Conservation (phyloP, 2,888 invertebrate genomes). For the Stenotaenia linearis region DNA sequence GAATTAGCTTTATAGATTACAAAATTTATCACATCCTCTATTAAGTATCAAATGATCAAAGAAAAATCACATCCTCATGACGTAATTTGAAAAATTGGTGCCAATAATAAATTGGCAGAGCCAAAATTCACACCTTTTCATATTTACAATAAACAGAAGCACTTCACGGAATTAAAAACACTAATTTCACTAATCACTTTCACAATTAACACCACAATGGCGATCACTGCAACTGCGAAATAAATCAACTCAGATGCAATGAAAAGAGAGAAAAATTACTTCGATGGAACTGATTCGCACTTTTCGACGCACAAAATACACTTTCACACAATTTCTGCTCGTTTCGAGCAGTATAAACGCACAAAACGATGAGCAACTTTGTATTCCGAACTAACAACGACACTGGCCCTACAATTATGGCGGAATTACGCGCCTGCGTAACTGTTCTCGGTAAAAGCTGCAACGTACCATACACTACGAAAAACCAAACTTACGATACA, state of each 20-base stretch:
- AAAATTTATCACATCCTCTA: background rate
- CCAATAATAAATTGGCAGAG: background rate
- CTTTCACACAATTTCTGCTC: background rate
- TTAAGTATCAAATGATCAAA: background rate
- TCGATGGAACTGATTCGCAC: no score
- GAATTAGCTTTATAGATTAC: background rate
- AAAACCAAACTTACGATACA: constrained; percentile 17
- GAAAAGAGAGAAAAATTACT: no score
- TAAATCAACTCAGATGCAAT: background rate
- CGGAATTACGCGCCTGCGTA: constrained; percentile 44
- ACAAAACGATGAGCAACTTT: background rate
- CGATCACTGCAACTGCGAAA: background rate
- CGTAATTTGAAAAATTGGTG: background rate
- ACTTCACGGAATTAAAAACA: no score
- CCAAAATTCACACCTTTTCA: background rate
- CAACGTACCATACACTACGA: constrained; percentile 30
- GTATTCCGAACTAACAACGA: constrained; percentile 50
- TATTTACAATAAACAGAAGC: background rate
- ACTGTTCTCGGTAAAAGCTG: constrained; percentile 30
- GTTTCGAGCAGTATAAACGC: background rate
- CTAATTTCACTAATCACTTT: background rate
- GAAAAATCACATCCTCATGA: background rate
- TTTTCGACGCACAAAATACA: background rate
- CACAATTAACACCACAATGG: background rate
- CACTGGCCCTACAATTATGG: constrained; percentile 61